These are phyloP conservation scores for Gambelia wislizenii DNA, from an alignment of 2,797 vertebrate species.

Conservation along the genomic window DNA sequence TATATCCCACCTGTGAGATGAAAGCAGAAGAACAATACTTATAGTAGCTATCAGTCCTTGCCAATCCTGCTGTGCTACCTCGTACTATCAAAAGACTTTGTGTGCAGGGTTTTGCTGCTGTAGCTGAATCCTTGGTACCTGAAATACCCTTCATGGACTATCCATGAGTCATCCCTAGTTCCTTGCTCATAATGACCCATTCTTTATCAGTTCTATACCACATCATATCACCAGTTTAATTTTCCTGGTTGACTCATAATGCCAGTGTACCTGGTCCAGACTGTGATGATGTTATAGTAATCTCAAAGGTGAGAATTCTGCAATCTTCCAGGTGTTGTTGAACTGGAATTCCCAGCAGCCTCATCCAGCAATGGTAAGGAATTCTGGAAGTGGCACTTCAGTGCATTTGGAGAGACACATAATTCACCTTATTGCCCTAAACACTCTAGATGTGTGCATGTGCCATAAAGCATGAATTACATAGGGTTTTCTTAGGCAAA, in stretches of 20 bases:
- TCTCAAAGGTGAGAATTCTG: too few species aligned
- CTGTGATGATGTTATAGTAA: neutral
- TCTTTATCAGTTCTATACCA: neutral
- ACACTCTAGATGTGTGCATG: neutral
- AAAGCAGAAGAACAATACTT: neutral
- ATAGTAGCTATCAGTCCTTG: neutral
- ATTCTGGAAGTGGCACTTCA: too few species aligned
- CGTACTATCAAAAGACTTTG: neutral
- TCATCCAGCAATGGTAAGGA: too few species aligned
- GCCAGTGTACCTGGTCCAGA: neutral
- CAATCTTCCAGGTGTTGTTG: too few species aligned
- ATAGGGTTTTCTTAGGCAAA: too few species aligned
- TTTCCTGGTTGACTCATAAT: slow-evolving; percentile 8
- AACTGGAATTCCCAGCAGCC: too few species aligned
- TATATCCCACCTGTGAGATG: neutral
- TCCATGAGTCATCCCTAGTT: neutral
- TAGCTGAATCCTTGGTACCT: neutral
- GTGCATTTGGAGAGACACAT: too few species aligned
- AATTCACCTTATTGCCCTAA: neutral
- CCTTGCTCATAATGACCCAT: neutral
- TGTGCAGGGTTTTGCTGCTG: neutral
- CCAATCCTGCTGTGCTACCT: neutral
- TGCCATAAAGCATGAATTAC: too few species aligned
- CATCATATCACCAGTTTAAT: neutral
- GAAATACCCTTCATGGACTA: neutral